Evolutionary conservation across 2,888 invertebrate species (phyloP).

Genomic region (Lissocephala sabroskyi): DNA sequence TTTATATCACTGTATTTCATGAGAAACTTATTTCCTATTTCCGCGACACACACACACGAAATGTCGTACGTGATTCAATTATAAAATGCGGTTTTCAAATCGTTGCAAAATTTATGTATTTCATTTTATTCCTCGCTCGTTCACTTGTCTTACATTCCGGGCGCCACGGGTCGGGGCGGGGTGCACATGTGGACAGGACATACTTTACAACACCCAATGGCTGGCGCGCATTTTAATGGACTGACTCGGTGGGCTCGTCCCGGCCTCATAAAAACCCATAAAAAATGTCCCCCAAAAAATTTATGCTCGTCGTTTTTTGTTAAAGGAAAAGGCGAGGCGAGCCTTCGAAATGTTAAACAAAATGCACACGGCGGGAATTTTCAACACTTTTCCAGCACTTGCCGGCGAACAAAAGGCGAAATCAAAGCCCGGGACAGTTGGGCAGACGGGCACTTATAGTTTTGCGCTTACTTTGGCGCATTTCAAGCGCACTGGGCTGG

Average conservation of each 20-base stretch:
- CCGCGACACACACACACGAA: constrained; percentile 43
- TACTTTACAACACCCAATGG: not conserved
- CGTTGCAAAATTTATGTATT: constrained; percentile 71
- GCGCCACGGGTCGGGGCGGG: not conserved
- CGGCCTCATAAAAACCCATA: constrained; percentile 36
- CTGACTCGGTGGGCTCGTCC: constrained; percentile 36
- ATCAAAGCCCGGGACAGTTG: constrained; percentile 2
- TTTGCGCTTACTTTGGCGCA: constrained; percentile 27
- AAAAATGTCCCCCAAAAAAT: constrained; percentile 57
- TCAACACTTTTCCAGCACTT: constrained; percentile 40
- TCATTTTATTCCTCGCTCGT: constrained; percentile 48
- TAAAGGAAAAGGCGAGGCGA: constrained; percentile 26
- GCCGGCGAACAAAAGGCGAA: constrained; percentile 29
- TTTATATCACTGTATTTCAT: constrained; percentile 49
- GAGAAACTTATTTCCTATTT: constrained; percentile 59
- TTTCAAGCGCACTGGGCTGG: constrained; percentile 28
- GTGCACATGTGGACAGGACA: too few relatives aligned
- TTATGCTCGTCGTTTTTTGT: constrained; percentile 43
- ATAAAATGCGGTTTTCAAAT: constrained; percentile 71
- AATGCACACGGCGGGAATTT: constrained; percentile 1
- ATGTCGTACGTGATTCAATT: constrained; percentile 72
- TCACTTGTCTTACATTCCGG: not conserved
- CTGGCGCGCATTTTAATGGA: constrained; percentile 44
- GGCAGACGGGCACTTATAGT: constrained; percentile 26
- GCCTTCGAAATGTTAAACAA: not conserved